These are phyloP conservation scores for Coracopsis vasa DNA, from an alignment of 2,113 vertebrate species.

Conservation along the genomic window DNA sequence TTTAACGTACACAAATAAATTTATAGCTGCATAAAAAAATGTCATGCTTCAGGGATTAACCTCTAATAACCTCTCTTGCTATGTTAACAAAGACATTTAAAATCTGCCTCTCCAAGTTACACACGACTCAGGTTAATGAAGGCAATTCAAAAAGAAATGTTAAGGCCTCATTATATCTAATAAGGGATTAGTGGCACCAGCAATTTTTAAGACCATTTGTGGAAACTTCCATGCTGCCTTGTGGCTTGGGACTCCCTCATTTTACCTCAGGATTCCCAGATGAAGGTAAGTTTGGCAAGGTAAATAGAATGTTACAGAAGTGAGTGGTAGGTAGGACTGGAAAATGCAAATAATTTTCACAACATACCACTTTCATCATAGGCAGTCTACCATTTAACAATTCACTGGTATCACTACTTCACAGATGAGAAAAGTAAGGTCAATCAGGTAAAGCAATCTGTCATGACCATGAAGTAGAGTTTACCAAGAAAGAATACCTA, in stretches of 20 bases:
- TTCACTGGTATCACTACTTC: neutral
- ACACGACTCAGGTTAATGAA: constrained; percentile 51
- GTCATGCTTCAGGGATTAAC: constrained; percentile 65
- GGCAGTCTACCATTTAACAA: neutral
- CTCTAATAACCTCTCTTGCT: constrained; percentile 53
- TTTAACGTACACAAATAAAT: constrained; percentile 57
- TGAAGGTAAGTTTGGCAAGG: neutral
- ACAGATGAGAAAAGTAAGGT: neutral
- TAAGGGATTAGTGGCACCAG: constrained; percentile 65
- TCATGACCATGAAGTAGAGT: neutral
- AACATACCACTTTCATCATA: neutral
- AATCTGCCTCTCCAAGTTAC: constrained; percentile 51
- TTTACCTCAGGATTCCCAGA: constrained; percentile 8
- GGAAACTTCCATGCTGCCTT: constrained; percentile 49
- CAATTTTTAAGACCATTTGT: constrained; percentile 41
- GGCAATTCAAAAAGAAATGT: constrained; percentile 56
- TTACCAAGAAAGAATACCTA: neutral
- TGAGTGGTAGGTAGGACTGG: neutral
- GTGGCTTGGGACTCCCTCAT: neutral
- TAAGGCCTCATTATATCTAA: constrained; percentile 65
- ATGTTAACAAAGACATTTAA: constrained; percentile 62
- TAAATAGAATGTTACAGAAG: neutral
- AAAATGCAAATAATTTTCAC: neutral
- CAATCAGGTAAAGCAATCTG: neutral
- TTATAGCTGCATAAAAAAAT: constrained; percentile 53